These are phyloP conservation scores for Myotis daubentonii DNA, from an alignment of 2,797 vertebrate genomes.

Conservation along the genomic window DNA sequence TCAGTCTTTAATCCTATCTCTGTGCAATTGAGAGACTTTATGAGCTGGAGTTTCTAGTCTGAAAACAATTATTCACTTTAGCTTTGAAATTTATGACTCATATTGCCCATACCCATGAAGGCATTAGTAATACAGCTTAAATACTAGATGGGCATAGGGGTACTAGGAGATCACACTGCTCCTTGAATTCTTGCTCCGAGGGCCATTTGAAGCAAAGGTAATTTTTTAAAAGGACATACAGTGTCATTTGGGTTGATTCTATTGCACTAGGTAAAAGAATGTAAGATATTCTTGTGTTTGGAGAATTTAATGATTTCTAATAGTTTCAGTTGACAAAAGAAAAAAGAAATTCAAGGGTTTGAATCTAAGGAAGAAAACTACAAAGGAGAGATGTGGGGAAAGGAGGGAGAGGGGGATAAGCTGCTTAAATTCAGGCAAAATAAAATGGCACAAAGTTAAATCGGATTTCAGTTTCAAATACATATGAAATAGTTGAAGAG, in stretches of 20 bases:
- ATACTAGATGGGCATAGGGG: conserved; percentile 6
- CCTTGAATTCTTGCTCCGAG: conserved; percentile 21
- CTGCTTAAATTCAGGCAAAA: background rate
- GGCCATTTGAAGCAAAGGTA: conserved; percentile 60
- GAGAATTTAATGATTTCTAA: conserved; percentile 22
- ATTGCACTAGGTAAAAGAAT: conserved; percentile 1
- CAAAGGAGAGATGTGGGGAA: background rate
- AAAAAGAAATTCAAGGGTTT: conserved; percentile 25
- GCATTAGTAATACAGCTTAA: conserved; percentile 64
- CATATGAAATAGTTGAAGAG: background rate
- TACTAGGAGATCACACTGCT: background rate
- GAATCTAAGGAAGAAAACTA: conserved; percentile 14
- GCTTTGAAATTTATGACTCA: conserved; percentile 61
- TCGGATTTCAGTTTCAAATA: background rate
- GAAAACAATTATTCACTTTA: conserved; percentile 31
- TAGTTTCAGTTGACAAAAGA: background rate
- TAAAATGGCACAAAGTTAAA: conserved; percentile 2
- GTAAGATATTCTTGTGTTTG: background rate
- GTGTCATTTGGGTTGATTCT: background rate
- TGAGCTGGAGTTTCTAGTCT: background rate
- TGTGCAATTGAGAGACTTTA: conserved; percentile 27
- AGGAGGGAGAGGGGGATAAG: background rate
- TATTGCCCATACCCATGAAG: conserved; percentile 17
- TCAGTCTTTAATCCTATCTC: conserved; percentile 5
- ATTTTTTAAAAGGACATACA: background rate